Evolutionary conservation across 1,140 invertebrate genomes (phyloP), one percentile per base, ranked within the genome.

Genomic region (Drosophila ohnishii): DNA sequence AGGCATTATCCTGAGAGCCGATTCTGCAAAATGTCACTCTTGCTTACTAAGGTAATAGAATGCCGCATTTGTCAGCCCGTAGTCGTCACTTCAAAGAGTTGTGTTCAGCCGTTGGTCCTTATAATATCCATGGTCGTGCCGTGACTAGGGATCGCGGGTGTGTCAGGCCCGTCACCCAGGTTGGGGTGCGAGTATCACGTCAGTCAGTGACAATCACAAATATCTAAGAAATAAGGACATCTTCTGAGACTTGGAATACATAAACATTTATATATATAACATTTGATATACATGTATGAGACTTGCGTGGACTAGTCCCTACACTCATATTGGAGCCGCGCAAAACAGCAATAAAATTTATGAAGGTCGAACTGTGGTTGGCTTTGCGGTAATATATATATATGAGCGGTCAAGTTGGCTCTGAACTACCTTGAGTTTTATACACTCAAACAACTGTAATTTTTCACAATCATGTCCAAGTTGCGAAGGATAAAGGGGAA

Each of bases 351-450:
- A 50, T 32, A 32, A 32, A 50, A 50, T 50, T 32, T 9, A 32
- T 50, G 7, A 50, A 50, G 47, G 47, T 32, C 14, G n/a, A 28
- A 28, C 25, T 48, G 8, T 50, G 47, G 47, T 50, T 50, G 47
- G 28, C 5, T 50, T 32, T 50, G 28, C 10, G 48, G 48, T 50
- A n/a, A 50, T 50, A 50, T 19, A 19, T 19, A 19, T 19, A 19
- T 32, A 50, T 50, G 28, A 50, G 48, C 48, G 48, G 48, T 32
- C 48, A 50, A 32, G 48, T n/a, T 50, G 28, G 9, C 48, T 9
- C 28, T 16, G 28, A 13, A 50, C 48, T 19, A 50, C 28, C 28
- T n/a, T 19, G 9, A 50, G 28, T 16, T 32, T 50, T 50, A 50
- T 50, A 16, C 48, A 50, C 30, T 50, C n/a, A 32, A 50, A 32